These are phyloP conservation scores for Tetraodon nigroviridis DNA, from an alignment of 2,113 vertebrate genomes.

Conservation along the genomic window DNA sequence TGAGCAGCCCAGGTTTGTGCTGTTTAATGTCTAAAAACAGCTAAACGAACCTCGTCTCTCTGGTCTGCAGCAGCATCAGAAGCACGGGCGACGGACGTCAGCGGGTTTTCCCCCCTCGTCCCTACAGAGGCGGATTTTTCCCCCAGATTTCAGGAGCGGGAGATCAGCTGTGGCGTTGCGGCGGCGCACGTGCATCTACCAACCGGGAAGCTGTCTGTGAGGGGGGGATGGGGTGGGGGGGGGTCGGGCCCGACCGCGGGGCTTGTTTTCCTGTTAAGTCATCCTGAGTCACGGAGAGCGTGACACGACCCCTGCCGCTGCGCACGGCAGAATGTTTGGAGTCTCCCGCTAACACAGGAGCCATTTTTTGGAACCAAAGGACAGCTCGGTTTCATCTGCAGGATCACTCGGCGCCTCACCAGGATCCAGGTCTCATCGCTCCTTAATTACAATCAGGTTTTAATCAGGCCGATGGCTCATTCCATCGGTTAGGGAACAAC, in stretches of 20 bases:
- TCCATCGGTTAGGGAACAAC: constrained; percentile 10
- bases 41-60: no score
- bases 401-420: background rate
- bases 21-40: no score
- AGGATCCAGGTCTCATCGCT: background rate
- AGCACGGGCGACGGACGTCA: constrained; percentile 1
- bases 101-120: constrained; percentile 21
- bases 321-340: constrained; percentile 19
- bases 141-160: background rate
- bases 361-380: background rate
- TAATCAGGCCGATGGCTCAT: constrained; percentile 3
- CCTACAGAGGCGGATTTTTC: constrained; percentile 6
- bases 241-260: constrained; percentile 53
- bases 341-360: constrained; percentile 22
- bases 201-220: constrained; percentile 14
- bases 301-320: constrained; percentile 18
- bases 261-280: constrained; percentile 52
- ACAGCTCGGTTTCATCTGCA: background rate
- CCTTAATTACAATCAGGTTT: constrained; percentile 23
- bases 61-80: background rate
- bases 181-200: constrained; percentile 34
- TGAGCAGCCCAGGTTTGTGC: no score
- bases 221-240: constrained; percentile 51
- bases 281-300: constrained; percentile 58
- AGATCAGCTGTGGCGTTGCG: constrained; percentile 11